These are phyloP conservation scores for Himalopsyche japonica DNA, from an alignment of 2,888 invertebrate species.

Conservation along the genomic window DNA sequence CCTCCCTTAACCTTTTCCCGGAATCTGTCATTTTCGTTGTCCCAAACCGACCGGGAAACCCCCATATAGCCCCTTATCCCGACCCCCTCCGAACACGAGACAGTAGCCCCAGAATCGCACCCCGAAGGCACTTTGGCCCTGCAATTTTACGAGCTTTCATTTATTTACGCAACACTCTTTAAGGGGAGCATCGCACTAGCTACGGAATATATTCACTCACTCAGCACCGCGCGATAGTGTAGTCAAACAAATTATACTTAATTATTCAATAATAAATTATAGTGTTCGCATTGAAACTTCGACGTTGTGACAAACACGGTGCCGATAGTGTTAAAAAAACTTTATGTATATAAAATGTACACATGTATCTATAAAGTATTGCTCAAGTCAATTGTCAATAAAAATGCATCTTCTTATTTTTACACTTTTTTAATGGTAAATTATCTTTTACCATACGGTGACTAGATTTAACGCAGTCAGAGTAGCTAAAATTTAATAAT, in stretches of 20 bases:
- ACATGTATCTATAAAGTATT: constrained; percentile 9
- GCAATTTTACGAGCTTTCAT: background rate
- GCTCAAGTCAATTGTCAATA: constrained; percentile 22
- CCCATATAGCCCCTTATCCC: constrained; percentile 18
- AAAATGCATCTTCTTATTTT: constrained; percentile 33
- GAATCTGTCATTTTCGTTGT: constrained; percentile 40
- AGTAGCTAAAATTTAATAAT: background rate
- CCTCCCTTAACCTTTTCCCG: constrained; percentile 37
- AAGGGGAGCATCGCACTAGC: background rate
- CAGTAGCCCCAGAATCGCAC: constrained; percentile 4
- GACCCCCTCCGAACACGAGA: constrained; percentile 12
- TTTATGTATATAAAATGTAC: constrained; percentile 15
- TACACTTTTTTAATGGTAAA: constrained; percentile 32
- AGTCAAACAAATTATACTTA: background rate
- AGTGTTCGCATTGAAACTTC: constrained; percentile 1
- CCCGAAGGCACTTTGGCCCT: background rate
- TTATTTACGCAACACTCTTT: background rate
- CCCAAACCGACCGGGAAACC: constrained; percentile 35
- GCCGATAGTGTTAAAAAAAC: constrained; percentile 21
- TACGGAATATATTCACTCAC: background rate
- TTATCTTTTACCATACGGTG: background rate
- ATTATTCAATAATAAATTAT: background rate
- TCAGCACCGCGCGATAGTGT: background rate
- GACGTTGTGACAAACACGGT: constrained; percentile 25
- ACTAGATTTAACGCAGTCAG: background rate